These are phyloP conservation scores for Sisor rabdophorus DNA, from an alignment of 2,113 vertebrate species.

Conservation along the genomic window DNA sequence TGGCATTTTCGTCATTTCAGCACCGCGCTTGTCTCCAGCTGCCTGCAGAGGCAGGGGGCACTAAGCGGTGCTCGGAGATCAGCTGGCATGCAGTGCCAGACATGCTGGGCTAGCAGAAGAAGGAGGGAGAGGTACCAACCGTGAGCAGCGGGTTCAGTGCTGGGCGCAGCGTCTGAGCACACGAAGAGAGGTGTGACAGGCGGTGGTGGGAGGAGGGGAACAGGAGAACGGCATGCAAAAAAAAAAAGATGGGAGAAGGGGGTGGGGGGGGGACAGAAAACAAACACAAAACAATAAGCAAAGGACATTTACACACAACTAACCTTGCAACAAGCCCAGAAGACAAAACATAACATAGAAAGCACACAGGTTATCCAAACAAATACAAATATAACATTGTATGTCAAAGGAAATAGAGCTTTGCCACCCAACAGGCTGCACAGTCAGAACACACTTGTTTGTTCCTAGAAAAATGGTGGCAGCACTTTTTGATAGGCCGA, in stretches of 20 bases:
- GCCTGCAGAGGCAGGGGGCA: slow-evolving; percentile 25
- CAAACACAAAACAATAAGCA: slow-evolving; percentile 75
- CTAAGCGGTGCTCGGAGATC: slow-evolving; percentile 41
- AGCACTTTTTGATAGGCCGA: slow-evolving; percentile 5
- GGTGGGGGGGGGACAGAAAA: slow-evolving; percentile 59
- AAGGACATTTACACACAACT: slow-evolving; percentile 71
- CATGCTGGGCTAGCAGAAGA: slow-evolving; percentile 42
- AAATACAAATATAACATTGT: slow-evolving; percentile 37
- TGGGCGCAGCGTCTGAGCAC: slow-evolving; percentile 74
- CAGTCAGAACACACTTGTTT: slow-evolving; percentile 17
- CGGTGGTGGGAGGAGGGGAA: slow-evolving; percentile 63
- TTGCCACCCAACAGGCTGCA: slow-evolving; percentile 32
- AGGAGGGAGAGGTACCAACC: slow-evolving; percentile 72
- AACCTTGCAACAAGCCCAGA: slow-evolving; percentile 60
- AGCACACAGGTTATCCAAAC: slow-evolving; percentile 28
- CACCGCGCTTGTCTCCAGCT: slow-evolving; percentile 16
- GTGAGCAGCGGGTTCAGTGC: slow-evolving; percentile 77
- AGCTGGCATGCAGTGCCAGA: slow-evolving; percentile 46
- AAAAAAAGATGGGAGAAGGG: slow-evolving; percentile 55
- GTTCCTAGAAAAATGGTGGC: slow-evolving; percentile 25
- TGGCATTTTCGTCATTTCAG: slow-evolving; percentile 23
- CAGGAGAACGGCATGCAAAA: slow-evolving; percentile 75
- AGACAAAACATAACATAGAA: slow-evolving; percentile 55
- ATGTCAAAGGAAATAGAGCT: slow-evolving; percentile 36
- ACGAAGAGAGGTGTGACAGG: slow-evolving; percentile 64